phyloP scores from a whole-genome alignment of 2,888 invertebrate genomes.

The Cenopis cana region DNA sequence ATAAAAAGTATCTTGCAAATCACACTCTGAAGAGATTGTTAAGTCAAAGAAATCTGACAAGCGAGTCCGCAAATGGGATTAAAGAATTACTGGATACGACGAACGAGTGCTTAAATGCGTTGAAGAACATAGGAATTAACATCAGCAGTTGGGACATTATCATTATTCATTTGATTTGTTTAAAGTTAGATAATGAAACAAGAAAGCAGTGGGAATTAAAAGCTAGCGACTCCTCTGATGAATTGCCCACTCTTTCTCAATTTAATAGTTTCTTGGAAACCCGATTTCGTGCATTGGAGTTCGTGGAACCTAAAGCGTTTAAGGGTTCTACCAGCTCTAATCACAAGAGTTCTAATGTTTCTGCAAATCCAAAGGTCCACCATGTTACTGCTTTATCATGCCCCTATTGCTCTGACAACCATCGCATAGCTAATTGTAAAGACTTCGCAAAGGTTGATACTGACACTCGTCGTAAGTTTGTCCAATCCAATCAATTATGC shows the following conservation, averaged over 20 bases:
- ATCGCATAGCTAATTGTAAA: constrained; percentile 12
- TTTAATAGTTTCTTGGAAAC: constrained; percentile 2
- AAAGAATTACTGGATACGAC: constrained; percentile 16
- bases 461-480: constrained; percentile 14
- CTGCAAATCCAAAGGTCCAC: constrained; percentile 1
- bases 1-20: constrained; percentile 9
- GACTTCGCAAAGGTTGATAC: not conserved
- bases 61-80: not conserved
- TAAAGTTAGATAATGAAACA: too few species aligned
- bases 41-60: not conserved
- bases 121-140: not conserved
- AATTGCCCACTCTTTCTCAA: not conserved
- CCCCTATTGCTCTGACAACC: constrained; percentile 17
- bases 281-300: constrained; percentile 8
- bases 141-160: too few species aligned
- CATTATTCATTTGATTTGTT: too few species aligned
- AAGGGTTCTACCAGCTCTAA: not conserved
- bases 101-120: constrained; percentile 2
- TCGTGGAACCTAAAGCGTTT: not conserved
- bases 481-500: constrained; percentile 1
- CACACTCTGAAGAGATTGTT: not conserved
- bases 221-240: not conserved
- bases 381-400: not conserved
- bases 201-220: constrained; percentile 7
- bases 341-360: not conserved